Evolutionary conservation across 2,888 invertebrate genomes (phyloP), one percentile per base, ranked within the genome.

Genomic region (Ichneumoninae sp.): DNA sequence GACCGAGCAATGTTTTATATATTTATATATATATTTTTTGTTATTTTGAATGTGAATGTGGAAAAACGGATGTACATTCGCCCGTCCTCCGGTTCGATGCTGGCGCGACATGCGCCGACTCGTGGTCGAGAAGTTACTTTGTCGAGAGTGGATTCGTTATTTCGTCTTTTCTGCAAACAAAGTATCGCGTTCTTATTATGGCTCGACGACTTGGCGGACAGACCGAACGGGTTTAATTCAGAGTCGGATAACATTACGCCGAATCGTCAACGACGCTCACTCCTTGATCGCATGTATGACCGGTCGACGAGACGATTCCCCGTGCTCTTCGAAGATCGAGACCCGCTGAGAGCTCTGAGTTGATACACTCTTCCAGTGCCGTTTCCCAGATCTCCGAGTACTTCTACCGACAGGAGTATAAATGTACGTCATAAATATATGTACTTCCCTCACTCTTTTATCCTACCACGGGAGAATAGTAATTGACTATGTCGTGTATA

Each of bases 401-500:
- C 16, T 16, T 70, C 26, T 26, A 33, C 52, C 30, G 66, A 66
- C 66, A 57, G 71, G 13, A 65, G 44, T 47, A 82, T 79, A 80
- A 85, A 82, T 82, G 72, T 68, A 69, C 69, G 68, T 79, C 52
- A 47, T 47, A 26, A 57, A 57, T 57, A 47, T 47, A 16, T 16
- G 57, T 71, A 75, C 71, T 74, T 71, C 8, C 36, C 68, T 54
- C 52, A 65, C 52, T 72, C 40, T 69, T 62, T 79, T 69, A 62
- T 68, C 47, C 82, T 50, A 44, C 74, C 75, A 72, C 71, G 76
- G 72, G 82, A 72, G 85, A 82, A 80, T 72, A 52, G 82, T 80
- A 85, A 82, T 85, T 75, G 85, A 80, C 82, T 72, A 26, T 36
- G 80, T 68, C 76, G 72, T 76, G 82, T 76, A 65, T 82, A 82